Conservation (phyloP, 2,888 invertebrate species). For the Drosophila helvetica region DNA sequence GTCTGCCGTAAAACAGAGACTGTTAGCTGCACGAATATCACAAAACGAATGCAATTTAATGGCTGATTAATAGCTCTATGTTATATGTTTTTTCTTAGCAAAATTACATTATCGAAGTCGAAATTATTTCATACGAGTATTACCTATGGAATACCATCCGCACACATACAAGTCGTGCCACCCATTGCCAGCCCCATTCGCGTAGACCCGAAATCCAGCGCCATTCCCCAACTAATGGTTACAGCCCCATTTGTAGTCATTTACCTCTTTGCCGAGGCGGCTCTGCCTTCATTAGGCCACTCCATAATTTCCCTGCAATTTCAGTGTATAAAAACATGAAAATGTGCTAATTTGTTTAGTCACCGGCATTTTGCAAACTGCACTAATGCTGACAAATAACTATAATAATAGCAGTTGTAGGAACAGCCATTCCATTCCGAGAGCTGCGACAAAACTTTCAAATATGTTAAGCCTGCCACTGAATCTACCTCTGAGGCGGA, state of each 20-base stretch:
- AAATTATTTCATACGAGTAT: too few relatives aligned
- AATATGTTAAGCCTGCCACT: constrained; percentile 60
- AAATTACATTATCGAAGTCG: too few relatives aligned
- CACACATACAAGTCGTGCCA: not conserved
- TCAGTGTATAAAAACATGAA: constrained; percentile 41
- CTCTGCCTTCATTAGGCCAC: constrained; percentile 38
- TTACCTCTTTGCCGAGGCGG: constrained; percentile 3
- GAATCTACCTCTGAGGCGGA: constrained; percentile 23
- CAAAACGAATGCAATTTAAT: constrained; percentile 19
- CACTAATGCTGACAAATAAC: constrained; percentile 56
- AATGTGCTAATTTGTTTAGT: constrained; percentile 67
- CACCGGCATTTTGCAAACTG: constrained; percentile 42
- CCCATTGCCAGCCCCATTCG: constrained; percentile 5
- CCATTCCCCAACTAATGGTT: constrained; percentile 17
- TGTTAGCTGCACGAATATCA: constrained; percentile 16
- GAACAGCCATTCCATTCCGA: constrained; percentile 17
- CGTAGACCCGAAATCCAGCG: constrained; percentile 7
- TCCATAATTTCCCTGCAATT: constrained; percentile 20
- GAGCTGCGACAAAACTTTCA: constrained; percentile 65
- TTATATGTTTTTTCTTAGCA: too few relatives aligned
- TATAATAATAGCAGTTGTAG: constrained; percentile 47
- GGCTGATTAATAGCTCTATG: constrained; percentile 5
- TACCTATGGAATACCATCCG: not conserved
- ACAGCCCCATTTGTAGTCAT: constrained; percentile 29
- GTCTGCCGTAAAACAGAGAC: constrained; percentile 25